phyloP scores from a whole-genome alignment of 1,140 invertebrate species.

The Drosophila punjabiensis region DNA sequence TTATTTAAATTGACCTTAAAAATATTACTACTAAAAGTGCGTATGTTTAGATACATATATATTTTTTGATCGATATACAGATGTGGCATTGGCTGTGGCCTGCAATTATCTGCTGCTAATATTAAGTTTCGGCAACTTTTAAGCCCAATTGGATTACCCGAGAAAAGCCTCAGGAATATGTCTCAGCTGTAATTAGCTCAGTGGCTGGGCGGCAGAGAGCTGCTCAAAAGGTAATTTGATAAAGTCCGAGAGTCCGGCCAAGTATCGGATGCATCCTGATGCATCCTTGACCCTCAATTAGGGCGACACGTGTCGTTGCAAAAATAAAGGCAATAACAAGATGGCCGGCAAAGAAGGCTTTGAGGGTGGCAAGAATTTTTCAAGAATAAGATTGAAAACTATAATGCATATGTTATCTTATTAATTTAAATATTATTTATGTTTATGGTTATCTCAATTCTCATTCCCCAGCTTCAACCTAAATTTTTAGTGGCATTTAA shows the following conservation, averaged over 20 bases:
- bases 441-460: background rate
- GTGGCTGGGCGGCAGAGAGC: background rate
- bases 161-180: background rate
- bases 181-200: conserved; percentile 13
- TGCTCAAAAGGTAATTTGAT: conserved; percentile 28
- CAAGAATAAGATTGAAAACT: background rate
- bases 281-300: conserved; percentile 19
- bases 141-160: background rate
- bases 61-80: too few species aligned
- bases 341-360: background rate
- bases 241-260: background rate
- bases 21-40: too few species aligned
- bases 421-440: background rate
- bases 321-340: background rate
- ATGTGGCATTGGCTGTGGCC: background rate
- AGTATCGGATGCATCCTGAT: background rate
- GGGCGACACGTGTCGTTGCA: background rate
- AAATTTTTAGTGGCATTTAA: background rate
- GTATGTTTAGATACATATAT: too few species aligned
- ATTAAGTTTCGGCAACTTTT: conserved; percentile 18
- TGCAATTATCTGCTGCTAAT: background rate
- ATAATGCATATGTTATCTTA: background rate
- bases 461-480: background rate
- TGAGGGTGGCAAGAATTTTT: background rate
- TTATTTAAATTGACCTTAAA: too few species aligned